A percentile compares a stretch with the other conserved stretches of the same genome.
These are phyloP conservation scores for Neelides folsomi DNA, from an alignment of 2,888 invertebrate genomes.

Conservation along the genomic window DNA sequence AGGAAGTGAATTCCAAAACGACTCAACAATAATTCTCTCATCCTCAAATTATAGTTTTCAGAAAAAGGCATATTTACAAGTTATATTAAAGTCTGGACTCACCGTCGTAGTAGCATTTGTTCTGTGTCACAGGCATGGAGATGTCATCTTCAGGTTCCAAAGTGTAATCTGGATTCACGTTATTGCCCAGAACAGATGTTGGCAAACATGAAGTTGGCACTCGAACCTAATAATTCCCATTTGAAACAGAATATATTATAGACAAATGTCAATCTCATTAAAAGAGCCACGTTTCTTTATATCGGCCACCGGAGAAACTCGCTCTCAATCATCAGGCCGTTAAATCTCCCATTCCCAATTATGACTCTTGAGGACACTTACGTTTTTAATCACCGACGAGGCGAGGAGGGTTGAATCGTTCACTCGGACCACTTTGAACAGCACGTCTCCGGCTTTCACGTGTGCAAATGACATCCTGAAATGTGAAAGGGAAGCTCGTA, in stretches of 20 bases:
- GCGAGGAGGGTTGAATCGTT: slow-evolving; percentile 31
- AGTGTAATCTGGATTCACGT: slow-evolving; percentile 30
- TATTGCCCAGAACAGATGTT: slow-evolving; percentile 18
- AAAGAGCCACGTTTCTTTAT: no score
- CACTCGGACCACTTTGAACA: slow-evolving; percentile 31
- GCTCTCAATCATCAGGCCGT: no score
- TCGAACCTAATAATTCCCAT: slow-evolving; percentile 28
- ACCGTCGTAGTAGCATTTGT: slow-evolving; percentile 33
- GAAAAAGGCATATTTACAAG: no score
- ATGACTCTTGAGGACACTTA: slow-evolving; percentile 12
- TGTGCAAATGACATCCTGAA: slow-evolving; percentile 28
- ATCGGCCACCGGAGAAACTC: no score
- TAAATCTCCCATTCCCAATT: no score
- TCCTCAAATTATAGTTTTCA: no score
- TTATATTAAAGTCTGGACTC: slow-evolving; percentile 1
- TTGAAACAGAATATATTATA: no score
- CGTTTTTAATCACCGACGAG: slow-evolving; percentile 29
- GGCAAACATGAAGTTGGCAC: slow-evolving; percentile 64
- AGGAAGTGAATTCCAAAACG: no score
- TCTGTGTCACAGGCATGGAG: slow-evolving; percentile 13
- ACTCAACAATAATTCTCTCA: no score
- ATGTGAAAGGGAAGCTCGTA: not conserved
- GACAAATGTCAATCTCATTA: no score
- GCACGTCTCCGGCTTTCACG: slow-evolving; percentile 33
- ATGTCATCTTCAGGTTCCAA: slow-evolving; percentile 32